phyloP scores from a whole-genome alignment of 2,113 vertebrate genomes.

The Deroptyus accipitrinus region DNA sequence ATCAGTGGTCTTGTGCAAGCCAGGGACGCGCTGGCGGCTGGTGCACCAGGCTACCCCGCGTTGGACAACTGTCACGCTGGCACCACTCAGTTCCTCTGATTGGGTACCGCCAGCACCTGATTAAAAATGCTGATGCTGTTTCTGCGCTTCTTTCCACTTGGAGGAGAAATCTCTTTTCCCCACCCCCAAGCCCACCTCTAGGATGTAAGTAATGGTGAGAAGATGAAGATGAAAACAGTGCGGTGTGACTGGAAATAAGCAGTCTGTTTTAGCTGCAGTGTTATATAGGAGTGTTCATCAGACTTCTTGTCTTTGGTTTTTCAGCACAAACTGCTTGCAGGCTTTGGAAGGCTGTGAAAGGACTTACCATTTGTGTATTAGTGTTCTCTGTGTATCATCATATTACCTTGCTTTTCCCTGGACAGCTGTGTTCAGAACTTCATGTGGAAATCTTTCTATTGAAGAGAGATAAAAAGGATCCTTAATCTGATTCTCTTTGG shows the following conservation, averaged over 20 bases:
- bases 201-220: conserved; percentile 47
- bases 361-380: conserved; percentile 13
- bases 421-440: conserved; percentile 48
- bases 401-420: conserved; percentile 47
- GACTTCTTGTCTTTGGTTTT: conserved; percentile 54
- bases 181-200: conserved; percentile 44
- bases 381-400: not conserved
- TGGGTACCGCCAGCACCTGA: conserved; percentile 75
- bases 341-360: conserved; percentile 41
- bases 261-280: conserved; percentile 54
- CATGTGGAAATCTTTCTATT: conserved; percentile 57
- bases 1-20: not conserved
- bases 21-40: not conserved
- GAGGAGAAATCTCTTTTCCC: conserved; percentile 42
- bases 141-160: conserved; percentile 64
- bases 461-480: conserved; percentile 62
- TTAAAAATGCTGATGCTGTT: conserved; percentile 76
- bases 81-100: conserved; percentile 70
- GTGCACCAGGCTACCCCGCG: conserved; percentile 5
- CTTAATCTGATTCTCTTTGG: conserved; percentile 72
- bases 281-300: conserved; percentile 56
- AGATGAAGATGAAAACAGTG: conserved; percentile 56
- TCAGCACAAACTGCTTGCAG: conserved; percentile 69
- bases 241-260: conserved; percentile 40
- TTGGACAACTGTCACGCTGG: conserved; percentile 67